A percentile compares a stretch with the other conserved stretches of the same genome.
phyloP scores from a whole-genome alignment of 2,888 invertebrate genomes.

The Spilosoma lubricipeda region DNA sequence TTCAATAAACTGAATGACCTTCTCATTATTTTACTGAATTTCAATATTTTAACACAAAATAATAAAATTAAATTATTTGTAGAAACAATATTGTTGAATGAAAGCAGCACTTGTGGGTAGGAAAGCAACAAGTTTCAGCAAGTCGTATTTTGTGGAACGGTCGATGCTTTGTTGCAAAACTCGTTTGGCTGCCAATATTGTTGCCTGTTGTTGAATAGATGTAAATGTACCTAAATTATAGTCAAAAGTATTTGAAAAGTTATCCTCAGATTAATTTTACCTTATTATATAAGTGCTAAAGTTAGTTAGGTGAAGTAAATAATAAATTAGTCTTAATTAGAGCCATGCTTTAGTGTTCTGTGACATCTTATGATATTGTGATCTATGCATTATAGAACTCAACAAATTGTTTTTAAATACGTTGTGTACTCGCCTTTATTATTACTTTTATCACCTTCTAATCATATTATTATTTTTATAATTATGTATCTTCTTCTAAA shows the following conservation, averaged over 20 bases:
- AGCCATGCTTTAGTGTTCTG: constrained; percentile 69
- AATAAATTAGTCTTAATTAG: constrained; percentile 53
- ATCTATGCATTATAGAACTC: constrained; percentile 38
- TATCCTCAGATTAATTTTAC: constrained; percentile 14
- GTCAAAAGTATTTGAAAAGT: not conserved
- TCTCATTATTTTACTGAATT: too few relatives aligned
- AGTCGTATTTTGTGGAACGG: too few relatives aligned
- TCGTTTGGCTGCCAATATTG: too few relatives aligned
- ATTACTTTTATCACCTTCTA: constrained; percentile 1
- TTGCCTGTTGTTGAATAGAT: not conserved
- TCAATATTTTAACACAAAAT: too few relatives aligned
- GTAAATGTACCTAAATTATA: not conserved
- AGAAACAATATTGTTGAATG: too few relatives aligned
- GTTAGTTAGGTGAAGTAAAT: constrained; percentile 44
- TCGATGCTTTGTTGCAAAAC: too few relatives aligned
- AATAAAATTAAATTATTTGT: too few relatives aligned
- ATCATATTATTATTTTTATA: constrained; percentile 4
- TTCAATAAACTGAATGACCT: too few relatives aligned
- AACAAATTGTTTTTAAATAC: constrained; percentile 24
- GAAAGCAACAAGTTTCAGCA: too few relatives aligned
- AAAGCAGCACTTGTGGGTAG: too few relatives aligned
- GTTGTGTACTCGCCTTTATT: constrained; percentile 39
- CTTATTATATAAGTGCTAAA: constrained; percentile 14
- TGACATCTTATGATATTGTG: constrained; percentile 62
- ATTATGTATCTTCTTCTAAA: too few relatives aligned